Conservation (phyloP, 1,140 invertebrate species). For the Oedothorax gibbosus region DNA sequence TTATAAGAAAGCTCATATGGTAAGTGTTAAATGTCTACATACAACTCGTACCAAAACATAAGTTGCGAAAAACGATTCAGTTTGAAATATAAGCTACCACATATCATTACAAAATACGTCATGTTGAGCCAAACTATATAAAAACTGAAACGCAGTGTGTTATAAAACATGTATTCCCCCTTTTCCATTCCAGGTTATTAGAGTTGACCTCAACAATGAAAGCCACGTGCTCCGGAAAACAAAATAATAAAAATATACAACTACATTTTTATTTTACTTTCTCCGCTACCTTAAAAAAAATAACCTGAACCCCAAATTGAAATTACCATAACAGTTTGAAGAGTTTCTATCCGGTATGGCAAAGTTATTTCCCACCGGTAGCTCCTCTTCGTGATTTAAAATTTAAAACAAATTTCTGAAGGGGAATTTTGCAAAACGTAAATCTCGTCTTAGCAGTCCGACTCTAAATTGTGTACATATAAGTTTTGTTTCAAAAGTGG, state of each 20-base stretch:
- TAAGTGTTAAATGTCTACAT: too few species aligned
- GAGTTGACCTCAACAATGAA: constrained; percentile 35
- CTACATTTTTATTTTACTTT: constrained; percentile 41
- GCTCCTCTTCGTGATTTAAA: constrained; percentile 50
- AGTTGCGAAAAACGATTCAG: too few species aligned
- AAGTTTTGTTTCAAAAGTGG: too few species aligned
- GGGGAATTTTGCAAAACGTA: constrained; percentile 58
- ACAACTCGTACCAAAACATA: too few species aligned
- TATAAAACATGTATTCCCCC: too few species aligned
- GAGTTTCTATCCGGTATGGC: too few species aligned
- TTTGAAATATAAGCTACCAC: too few species aligned
- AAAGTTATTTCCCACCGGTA: constrained; percentile 51
- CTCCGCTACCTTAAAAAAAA: constrained; percentile 15
- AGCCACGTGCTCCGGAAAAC: constrained; percentile 33
- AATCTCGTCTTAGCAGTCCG: constrained; percentile 57
- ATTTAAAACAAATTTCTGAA: constrained; percentile 61
- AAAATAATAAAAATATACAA: too few species aligned
- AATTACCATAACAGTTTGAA: constrained; percentile 32
- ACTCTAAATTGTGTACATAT: constrained; percentile 43
- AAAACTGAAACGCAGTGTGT: too few species aligned
- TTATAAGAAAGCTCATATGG: too few species aligned
- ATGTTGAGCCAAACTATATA: too few species aligned
- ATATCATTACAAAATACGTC: too few species aligned
- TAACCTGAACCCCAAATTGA: constrained; percentile 44
- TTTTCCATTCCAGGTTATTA: neutral